Percentiles rank a stretch among this genome's conserved stretches.
phyloP scores from a whole-genome alignment of 2,888 invertebrate species.

The Brachylomia viminalis region DNA sequence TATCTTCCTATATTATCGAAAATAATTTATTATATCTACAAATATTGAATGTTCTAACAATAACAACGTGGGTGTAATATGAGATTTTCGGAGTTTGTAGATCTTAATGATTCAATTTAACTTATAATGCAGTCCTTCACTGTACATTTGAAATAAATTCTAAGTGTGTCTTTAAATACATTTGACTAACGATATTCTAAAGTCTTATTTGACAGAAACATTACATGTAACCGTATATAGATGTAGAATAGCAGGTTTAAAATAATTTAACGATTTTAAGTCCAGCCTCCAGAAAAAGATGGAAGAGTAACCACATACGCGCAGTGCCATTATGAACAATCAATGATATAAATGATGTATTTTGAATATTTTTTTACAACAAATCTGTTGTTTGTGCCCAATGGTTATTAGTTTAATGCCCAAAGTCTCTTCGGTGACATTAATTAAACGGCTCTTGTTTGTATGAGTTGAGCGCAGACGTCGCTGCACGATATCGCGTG shows the following conservation, averaged over 20 bases:
- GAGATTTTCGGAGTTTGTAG: constrained; percentile 64
- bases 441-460: constrained; percentile 25
- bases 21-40: constrained; percentile 65
- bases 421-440: neutral
- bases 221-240: constrained; percentile 61
- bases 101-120: constrained; percentile 64
- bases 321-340: constrained; percentile 29
- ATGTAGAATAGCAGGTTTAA: constrained; percentile 57
- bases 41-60: constrained; percentile 65
- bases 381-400: constrained; percentile 9
- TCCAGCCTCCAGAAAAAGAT: constrained; percentile 37
- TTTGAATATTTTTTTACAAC: constrained; percentile 16
- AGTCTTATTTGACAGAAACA: constrained; percentile 68
- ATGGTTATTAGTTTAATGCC: neutral
- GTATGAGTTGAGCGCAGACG: constrained; percentile 16
- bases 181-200: constrained; percentile 57
- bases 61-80: constrained; percentile 60
- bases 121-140: constrained; percentile 66
- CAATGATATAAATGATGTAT: constrained; percentile 7
- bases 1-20: constrained; percentile 67
- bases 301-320: constrained; percentile 37
- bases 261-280: constrained; percentile 58
- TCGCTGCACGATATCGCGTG: constrained; percentile 43
- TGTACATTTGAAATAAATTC: constrained; percentile 68
- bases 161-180: constrained; percentile 66